Base-by-base conservation (phyloP, 2,113 vertebrate genomes). In the Scopus umbretta region DNA sequence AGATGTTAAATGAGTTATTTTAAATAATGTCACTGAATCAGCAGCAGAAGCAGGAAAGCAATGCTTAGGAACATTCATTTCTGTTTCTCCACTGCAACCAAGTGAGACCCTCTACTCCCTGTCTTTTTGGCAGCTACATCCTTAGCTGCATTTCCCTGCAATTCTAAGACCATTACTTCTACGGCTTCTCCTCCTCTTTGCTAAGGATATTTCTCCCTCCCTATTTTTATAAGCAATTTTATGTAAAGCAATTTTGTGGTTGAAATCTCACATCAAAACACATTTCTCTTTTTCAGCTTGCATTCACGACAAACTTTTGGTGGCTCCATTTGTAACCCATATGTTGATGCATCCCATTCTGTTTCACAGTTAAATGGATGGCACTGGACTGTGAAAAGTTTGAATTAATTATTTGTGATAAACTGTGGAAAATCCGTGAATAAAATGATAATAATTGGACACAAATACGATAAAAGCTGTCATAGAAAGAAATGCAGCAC, bases 361-460 rank as follows among this genome's bases (percentile, higher is more conserved):
- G 91, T 92, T 97, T 96, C 95, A 89, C 91, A 95, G 92, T 96
- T 93, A 94, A 95, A 96, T 67, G 93, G 93, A 91, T 95, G 89
- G 87, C 90, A 93, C 81, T 80, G 92, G 93, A 96, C 95, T 88
- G 96, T 94, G 95, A 96, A 94, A 87, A 75, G 80, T 95, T 91
- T 85, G 91, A 96, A 97, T 95, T 97, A 93, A 94, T 95, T 95
- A 94, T 96, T 96, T 93, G 93, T 55, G 89, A 92, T 96, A 95
- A 97, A 95, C 91, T 78, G 96, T 2, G 71, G 94, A 96, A 88
- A 96, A 97, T 97, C 93, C 91, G 84, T 94, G 85, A 91, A 94
- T 56, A 87, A 97, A 98, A 97, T 96, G 95, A 93, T 92, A 97
- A 91, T 97, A 97, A 97, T 86, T 96, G 96, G 97, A 92, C 96